Conservation (phyloP, 2,797 vertebrate species). For the Odontamblyopus rebecca region DNA sequence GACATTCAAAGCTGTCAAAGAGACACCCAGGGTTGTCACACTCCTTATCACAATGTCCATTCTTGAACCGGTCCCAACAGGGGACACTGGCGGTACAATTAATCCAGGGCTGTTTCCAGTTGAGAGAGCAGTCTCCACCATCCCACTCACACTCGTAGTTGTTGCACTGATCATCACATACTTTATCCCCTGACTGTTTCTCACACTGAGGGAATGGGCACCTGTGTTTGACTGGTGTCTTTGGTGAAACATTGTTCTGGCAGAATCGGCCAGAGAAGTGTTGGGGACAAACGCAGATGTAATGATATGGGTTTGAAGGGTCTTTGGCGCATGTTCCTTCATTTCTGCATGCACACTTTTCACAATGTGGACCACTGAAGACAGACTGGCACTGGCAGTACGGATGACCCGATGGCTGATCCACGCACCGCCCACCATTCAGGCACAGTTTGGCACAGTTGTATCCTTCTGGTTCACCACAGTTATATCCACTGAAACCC, state of each 20-base stretch:
- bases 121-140: constrained; percentile 89
- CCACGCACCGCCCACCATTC: constrained; percentile 83
- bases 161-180: constrained; percentile 89
- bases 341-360: constrained; percentile 82
- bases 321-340: constrained; percentile 84
- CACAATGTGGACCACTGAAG: constrained; percentile 80
- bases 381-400: constrained; percentile 81
- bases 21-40: constrained; percentile 79
- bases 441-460: constrained; percentile 84
- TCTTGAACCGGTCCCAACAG: constrained; percentile 88
- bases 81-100: constrained; percentile 79
- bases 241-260: constrained; percentile 38
- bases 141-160: constrained; percentile 90
- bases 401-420: constrained; percentile 60
- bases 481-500: constrained; percentile 87
- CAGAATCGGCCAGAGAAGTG: constrained; percentile 79
- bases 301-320: constrained; percentile 66
- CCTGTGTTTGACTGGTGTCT: rapidly evolving
- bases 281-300: constrained; percentile 80
- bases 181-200: constrained; percentile 71
- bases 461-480: constrained; percentile 81
- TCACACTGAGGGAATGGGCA: constrained; percentile 77
- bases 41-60: constrained; percentile 74
- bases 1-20: constrained; percentile 86
- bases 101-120: constrained; percentile 82